Conservation (phyloP, 2,797 vertebrate species). For the Pseudomugil tenellus region DNA sequence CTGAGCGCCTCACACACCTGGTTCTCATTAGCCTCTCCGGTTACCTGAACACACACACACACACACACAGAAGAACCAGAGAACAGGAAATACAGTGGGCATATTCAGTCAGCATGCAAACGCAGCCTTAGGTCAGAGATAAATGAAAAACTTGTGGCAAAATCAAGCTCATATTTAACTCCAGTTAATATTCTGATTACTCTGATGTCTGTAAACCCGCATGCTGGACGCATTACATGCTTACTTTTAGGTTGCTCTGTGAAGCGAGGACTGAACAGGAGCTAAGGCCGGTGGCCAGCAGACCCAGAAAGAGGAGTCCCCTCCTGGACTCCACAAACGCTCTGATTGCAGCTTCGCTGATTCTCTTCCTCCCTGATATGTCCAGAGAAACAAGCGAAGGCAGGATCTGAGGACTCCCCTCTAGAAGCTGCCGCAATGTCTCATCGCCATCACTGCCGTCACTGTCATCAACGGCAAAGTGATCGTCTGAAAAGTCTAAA, state of each 20-base stretch:
- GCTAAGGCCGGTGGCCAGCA: conserved; percentile 91
- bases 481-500: conserved; percentile 94
- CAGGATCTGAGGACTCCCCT: conserved; percentile 85
- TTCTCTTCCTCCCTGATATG: conserved; percentile 89
- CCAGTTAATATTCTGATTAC: neutral
- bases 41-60: conserved; percentile 85
- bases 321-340: conserved; percentile 87
- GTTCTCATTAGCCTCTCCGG: conserved; percentile 92
- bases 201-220: neutral
- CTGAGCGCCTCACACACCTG: conserved; percentile 94
- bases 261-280: conserved; percentile 88
- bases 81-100: conserved; percentile 50
- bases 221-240: conserved; percentile 3
- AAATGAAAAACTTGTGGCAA: conserved; percentile 48
- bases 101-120: conserved; percentile 32
- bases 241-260: conserved; percentile 89
- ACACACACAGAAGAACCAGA: conserved; percentile 31
- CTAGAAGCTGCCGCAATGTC: conserved; percentile 87
- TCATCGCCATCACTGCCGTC: conserved; percentile 61
- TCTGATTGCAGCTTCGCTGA: conserved; percentile 86
- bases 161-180: conserved; percentile 20
- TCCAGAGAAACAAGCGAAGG: conserved; percentile 90
- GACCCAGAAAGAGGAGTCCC: conserved; percentile 90
- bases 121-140: conserved; percentile 32
- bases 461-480: conserved; percentile 83